Evolutionary conservation across 2,797 vertebrate species (phyloP).

Genomic region (Chloroceryle amazona): DNA sequence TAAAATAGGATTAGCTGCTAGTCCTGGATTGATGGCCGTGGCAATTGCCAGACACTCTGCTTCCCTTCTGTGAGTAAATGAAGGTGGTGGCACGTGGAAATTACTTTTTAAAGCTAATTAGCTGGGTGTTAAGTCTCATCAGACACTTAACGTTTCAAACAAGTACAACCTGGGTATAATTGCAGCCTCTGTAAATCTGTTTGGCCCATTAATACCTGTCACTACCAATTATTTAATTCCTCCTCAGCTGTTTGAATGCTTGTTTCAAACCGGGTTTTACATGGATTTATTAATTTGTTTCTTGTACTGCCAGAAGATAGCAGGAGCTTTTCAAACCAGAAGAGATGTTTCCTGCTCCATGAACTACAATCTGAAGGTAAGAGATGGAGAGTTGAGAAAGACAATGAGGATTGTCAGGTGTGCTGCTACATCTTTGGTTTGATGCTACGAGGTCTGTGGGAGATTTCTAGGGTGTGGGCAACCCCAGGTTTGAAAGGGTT

Average conservation of each 20-base stretch:
- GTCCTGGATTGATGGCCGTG: background rate
- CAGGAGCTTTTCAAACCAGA: background rate
- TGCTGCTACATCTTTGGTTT: background rate
- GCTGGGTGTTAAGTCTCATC: slow-evolving; percentile 76
- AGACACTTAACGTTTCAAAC: slow-evolving; percentile 53
- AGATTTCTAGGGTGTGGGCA: background rate
- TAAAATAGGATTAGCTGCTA: slow-evolving; percentile 50
- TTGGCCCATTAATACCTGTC: slow-evolving; percentile 46
- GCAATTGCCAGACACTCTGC: slow-evolving; percentile 6
- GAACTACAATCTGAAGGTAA: background rate
- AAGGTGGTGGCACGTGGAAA: background rate
- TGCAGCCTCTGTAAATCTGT: slow-evolving; percentile 80
- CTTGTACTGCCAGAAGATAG: background rate
- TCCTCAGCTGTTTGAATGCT: background rate
- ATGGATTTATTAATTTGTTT: background rate
- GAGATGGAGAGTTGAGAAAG: background rate
- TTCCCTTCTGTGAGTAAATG: slow-evolving; percentile 1
- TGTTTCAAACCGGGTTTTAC: background rate
- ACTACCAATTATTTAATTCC: slow-evolving; percentile 1
- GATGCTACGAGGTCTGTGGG: background rate
- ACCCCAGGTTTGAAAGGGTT: background rate
- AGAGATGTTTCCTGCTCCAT: background rate
- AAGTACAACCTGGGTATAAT: background rate
- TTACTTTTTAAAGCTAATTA: slow-evolving; percentile 56
- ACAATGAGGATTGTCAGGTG: accelerated